Evolutionary conservation across 2,888 invertebrate genomes (phyloP).

Genomic region (Acronicta psi): DNA sequence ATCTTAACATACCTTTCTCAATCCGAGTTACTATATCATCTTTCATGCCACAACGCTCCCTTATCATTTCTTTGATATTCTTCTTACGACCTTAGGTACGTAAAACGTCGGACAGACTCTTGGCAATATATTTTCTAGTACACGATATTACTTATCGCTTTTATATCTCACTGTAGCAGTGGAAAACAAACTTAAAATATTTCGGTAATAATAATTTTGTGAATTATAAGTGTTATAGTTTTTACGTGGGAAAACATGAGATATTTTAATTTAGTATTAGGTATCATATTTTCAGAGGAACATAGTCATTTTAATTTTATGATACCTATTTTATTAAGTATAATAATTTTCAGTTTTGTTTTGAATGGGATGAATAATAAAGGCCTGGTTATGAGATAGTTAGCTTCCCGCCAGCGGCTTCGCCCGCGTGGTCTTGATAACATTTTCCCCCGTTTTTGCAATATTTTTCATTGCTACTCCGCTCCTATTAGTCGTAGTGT

Average conservation of each 20-base stretch:
- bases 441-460: no score
- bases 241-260: conserved; percentile 51
- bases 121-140: background rate
- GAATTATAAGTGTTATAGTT: conserved; percentile 57
- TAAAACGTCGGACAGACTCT: background rate
- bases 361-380: background rate
- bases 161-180: conserved; percentile 9
- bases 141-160: background rate
- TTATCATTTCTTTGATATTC: no score
- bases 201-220: conserved; percentile 58
- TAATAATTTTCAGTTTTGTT: no score
- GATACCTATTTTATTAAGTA: conserved; percentile 15
- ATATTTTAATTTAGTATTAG: conserved; percentile 35
- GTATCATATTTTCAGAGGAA: conserved; percentile 34
- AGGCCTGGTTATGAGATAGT: background rate
- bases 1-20: no score
- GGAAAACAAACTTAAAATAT: conserved; percentile 34
- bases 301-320: conserved; percentile 35
- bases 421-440: no score
- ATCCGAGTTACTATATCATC: no score
- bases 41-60: no score
- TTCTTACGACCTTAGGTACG: no score
- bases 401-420: no score
- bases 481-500: no score
- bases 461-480: no score